A percentile compares a stretch with the other conserved stretches of the same genome.
Evolutionary conservation across 2,797 vertebrate genomes (phyloP).

Genomic region (Mustela erminea): DNA sequence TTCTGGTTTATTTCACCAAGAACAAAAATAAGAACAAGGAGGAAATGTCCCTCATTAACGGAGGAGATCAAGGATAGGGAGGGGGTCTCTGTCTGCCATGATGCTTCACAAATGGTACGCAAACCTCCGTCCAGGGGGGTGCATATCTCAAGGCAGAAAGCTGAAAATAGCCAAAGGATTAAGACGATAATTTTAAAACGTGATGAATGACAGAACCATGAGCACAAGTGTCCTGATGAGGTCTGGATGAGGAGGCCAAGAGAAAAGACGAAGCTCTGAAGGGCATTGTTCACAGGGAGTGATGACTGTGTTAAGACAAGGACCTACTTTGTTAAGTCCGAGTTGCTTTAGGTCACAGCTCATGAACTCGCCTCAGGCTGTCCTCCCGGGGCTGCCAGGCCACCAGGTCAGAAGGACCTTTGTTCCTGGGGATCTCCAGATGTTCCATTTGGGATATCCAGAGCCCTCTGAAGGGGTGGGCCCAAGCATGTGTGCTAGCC

Average conservation of each 20-base stretch:
- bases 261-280: not conserved
- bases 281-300: not conserved
- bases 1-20: slow-evolving; percentile 8
- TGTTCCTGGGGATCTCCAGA: not conserved
- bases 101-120: not conserved
- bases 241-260: not conserved
- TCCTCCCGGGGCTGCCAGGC: not conserved
- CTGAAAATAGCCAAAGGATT: slow-evolving; percentile 54
- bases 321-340: not conserved
- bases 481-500: not conserved
- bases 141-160: not conserved
- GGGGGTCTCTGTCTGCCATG: not conserved
- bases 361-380: not conserved
- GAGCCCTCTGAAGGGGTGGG: not conserved
- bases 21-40: not conserved
- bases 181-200: slow-evolving; percentile 70
- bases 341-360: not conserved
- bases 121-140: not conserved
- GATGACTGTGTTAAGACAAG: not conserved
- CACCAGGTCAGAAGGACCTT: too few species aligned
- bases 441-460: not conserved
- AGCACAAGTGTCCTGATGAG: not conserved
- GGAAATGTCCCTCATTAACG: not conserved
- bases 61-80: not conserved
- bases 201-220: not conserved